Conservation (phyloP, 64 coral and sea anemone genomes). For the Actinia equina region DNA sequence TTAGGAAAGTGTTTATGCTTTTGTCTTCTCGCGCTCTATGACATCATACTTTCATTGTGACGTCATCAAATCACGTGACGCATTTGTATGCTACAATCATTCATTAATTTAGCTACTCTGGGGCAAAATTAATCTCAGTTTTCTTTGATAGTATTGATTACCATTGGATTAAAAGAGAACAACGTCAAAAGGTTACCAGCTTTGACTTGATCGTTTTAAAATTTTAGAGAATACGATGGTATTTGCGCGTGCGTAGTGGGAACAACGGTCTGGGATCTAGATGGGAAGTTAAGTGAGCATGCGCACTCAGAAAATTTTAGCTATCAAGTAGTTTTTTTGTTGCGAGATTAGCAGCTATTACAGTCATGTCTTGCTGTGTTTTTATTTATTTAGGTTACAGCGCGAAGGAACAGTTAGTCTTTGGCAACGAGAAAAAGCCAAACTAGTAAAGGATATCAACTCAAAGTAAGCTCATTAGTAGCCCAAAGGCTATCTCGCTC, state of each 20-base stretch:
- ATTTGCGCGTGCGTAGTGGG: too few relatives aligned
- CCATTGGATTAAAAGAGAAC: too few relatives aligned
- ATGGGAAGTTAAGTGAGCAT: too few relatives aligned
- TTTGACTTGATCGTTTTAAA: too few relatives aligned
- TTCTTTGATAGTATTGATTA: too few relatives aligned
- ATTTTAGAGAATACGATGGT: too few relatives aligned
- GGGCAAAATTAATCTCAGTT: too few relatives aligned
- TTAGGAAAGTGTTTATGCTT: too few relatives aligned
- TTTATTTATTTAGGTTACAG: conserved; percentile 63
- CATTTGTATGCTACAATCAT: not conserved
- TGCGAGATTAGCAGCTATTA: not conserved
- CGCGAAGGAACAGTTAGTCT: conserved; percentile 90
- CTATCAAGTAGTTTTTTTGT: not conserved
- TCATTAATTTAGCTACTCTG: not conserved
- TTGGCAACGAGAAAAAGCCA: conserved; percentile 94
- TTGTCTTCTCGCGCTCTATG: not conserved
- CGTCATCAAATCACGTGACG: not conserved
- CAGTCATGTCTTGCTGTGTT: not conserved
- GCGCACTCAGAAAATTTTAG: not conserved
- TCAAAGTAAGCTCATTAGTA: conserved; percentile 60
- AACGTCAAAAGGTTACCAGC: too few relatives aligned
- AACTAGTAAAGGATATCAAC: conserved; percentile 75
- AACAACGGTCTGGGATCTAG: too few relatives aligned
- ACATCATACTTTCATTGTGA: not conserved
- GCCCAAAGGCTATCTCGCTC: too few relatives aligned